Evolutionary conservation across 2,113 vertebrate species (phyloP).

Genomic region (Azemiops feae): DNA sequence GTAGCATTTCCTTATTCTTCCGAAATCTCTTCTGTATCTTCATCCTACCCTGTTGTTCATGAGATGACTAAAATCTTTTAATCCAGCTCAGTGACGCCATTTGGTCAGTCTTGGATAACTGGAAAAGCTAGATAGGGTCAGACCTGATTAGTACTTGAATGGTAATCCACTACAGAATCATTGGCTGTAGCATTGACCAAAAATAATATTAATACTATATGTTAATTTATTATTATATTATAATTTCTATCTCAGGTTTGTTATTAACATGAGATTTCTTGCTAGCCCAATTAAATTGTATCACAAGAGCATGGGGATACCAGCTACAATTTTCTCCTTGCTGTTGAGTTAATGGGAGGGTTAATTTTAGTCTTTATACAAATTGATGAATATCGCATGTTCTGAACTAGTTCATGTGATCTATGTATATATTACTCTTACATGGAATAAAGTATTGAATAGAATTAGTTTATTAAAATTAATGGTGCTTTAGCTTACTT

Average conservation of each 20-base stretch:
- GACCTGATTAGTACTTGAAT: background rate
- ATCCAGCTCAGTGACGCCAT: background rate
- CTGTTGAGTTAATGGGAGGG: background rate
- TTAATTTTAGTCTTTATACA: background rate
- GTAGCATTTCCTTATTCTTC: background rate
- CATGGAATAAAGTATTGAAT: background rate
- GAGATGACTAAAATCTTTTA: background rate
- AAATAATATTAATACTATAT: background rate
- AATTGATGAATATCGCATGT: background rate
- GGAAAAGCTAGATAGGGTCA: background rate
- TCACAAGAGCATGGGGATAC: background rate
- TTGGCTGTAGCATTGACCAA: background rate
- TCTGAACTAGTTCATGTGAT: background rate
- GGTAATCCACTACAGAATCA: background rate
- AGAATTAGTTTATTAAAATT: background rate
- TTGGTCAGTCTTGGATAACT: background rate
- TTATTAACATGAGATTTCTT: background rate
- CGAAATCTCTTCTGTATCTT: background rate
- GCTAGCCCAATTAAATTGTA: background rate
- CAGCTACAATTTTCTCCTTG: background rate
- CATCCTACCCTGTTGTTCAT: background rate
- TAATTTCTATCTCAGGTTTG: background rate
- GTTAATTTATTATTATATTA: background rate
- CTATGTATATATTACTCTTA: background rate
- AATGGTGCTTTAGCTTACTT: background rate